These are phyloP conservation scores for Stictocephala bisonia DNA, from an alignment of 2,888 invertebrate species.

Conservation along the genomic window DNA sequence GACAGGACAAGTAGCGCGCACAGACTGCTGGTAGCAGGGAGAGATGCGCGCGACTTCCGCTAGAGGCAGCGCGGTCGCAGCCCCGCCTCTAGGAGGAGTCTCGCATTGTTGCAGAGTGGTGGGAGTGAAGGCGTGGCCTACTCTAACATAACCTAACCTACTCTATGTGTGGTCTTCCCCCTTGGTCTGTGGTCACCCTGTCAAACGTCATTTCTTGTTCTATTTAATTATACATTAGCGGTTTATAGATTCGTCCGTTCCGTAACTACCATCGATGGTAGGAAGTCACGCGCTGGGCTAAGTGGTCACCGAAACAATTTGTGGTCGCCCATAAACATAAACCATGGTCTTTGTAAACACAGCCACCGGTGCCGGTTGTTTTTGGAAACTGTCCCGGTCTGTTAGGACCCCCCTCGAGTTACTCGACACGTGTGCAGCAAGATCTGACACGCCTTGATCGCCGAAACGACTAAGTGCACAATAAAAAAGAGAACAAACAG, in stretches of 20 bases:
- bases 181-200: constrained; percentile 33
- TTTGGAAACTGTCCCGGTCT: too few species aligned
- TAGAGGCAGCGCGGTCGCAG: constrained; percentile 45
- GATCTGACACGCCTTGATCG: too few species aligned
- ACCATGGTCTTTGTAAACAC: too few species aligned
- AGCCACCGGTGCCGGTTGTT: too few species aligned
- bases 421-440: too few species aligned
- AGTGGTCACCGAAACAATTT: background rate
- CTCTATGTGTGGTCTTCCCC: constrained; percentile 44
- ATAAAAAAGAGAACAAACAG: too few species aligned
- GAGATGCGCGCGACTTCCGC: constrained; percentile 47
- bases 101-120: constrained; percentile 17
- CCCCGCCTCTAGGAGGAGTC: constrained; percentile 29
- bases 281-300: constrained; percentile 1
- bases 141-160: constrained; percentile 35
- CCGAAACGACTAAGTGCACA: too few species aligned
- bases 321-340: too few species aligned
- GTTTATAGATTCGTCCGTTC: constrained; percentile 35
- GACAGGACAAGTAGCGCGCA: constrained; percentile 64
- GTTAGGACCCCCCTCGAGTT: too few species aligned
- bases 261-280: background rate
- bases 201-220: constrained; percentile 34
- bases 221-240: constrained; percentile 44
- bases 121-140: constrained; percentile 29
- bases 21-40: constrained; percentile 58